Evolutionary conservation across 1,140 invertebrate species (phyloP).

Genomic region (Drosophila mojavensis): DNA sequence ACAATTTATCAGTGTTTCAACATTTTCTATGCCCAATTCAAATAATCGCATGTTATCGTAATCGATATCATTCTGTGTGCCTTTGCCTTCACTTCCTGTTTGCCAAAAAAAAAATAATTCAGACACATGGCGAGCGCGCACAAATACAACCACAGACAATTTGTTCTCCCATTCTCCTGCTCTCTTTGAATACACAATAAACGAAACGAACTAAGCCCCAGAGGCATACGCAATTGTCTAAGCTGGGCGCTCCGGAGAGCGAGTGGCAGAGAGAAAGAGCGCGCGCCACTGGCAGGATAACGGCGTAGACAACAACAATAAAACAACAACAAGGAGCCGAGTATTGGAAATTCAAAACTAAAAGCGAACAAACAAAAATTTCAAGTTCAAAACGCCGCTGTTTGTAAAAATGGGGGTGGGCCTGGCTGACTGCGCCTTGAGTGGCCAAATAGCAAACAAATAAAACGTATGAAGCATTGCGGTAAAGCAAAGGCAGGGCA

Average conservation of each 20-base stretch:
- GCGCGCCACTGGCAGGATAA: slow-evolving; percentile 31
- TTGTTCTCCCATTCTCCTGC: not conserved
- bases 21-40: not conserved
- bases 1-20: not conserved
- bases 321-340: slow-evolving; percentile 16
- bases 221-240: slow-evolving; percentile 67
- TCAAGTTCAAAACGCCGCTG: slow-evolving; percentile 83
- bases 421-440: not conserved
- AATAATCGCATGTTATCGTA: slow-evolving; percentile 17
- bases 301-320: slow-evolving; percentile 11
- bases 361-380: slow-evolving; percentile 70
- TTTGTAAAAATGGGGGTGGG: slow-evolving; percentile 17
- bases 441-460: slow-evolving; percentile 28
- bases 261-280: slow-evolving; percentile 27
- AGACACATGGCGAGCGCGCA: slow-evolving; percentile 37
- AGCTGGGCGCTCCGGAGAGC: slow-evolving; percentile 28
- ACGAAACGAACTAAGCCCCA: slow-evolving; percentile 53
- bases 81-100: slow-evolving; percentile 42
- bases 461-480: slow-evolving; percentile 24
- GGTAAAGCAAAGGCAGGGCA: slow-evolving; percentile 6
- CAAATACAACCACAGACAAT: slow-evolving; percentile 38
- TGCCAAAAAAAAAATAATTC: slow-evolving; percentile 47
- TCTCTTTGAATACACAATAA: slow-evolving; percentile 11
- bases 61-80: slow-evolving; percentile 20
- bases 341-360: slow-evolving; percentile 53